These are phyloP conservation scores for Centroberyx gerrardi DNA, from an alignment of 2,797 vertebrate species.

Conservation along the genomic window DNA sequence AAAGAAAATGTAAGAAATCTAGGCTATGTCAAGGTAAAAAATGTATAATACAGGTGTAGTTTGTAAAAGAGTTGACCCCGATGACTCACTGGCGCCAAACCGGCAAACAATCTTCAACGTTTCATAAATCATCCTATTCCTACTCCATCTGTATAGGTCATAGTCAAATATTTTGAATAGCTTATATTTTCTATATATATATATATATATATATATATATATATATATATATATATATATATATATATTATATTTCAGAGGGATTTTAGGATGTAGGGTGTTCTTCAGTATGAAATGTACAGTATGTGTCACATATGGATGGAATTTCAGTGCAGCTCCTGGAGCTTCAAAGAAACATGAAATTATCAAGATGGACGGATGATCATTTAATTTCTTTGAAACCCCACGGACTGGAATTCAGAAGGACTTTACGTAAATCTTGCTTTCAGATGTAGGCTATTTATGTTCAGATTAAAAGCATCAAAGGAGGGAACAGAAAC, in stretches of 20 bases:
- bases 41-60: too few relatives aligned
- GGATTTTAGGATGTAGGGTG: not conserved
- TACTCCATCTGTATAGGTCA: not conserved
- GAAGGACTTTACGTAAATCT: not conserved
- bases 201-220: too few relatives aligned
- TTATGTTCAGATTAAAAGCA: not conserved
- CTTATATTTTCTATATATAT: too few relatives aligned
- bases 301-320: constrained; percentile 5
- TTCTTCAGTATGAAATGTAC: constrained; percentile 18
- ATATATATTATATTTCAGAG: not conserved
- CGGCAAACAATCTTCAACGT: not conserved
- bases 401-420: not conserved
- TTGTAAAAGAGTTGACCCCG: not conserved
- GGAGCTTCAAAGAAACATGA: not conserved
- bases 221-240: too few relatives aligned
- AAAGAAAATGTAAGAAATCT: too few relatives aligned
- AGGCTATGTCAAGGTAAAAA: not conserved
- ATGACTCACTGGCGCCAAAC: not conserved
- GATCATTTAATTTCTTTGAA: not conserved
- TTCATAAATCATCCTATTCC: not conserved
- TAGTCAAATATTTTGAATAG: too few relatives aligned
- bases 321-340: constrained; percentile 1
- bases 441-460: too few relatives aligned
- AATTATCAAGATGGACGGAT: not conserved
- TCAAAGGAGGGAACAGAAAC: constrained; percentile 1